Base-by-base conservation (phyloP, 2,113 vertebrate species). In the Takifugu bimaculatus region DNA sequence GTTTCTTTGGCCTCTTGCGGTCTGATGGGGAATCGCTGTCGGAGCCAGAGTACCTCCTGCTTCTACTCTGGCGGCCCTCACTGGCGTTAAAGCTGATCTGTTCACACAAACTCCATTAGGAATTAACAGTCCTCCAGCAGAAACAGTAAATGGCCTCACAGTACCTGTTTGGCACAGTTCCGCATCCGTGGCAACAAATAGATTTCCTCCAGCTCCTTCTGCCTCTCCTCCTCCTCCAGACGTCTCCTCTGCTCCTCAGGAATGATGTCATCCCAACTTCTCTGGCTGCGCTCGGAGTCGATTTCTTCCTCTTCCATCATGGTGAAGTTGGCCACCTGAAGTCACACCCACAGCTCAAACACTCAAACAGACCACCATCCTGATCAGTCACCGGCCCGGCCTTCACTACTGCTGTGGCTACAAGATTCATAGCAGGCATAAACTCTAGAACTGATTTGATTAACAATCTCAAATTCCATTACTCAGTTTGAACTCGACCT, bases 291-390 rank as follows among this genome's bases (percentile, higher is more conserved):
- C 80, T 98, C 94, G 47, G 93, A 92, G 77, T 98, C 95, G 2
- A 98, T 92, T 15, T 96, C 95, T 76, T 99, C 96, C 0, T 98
- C 96, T 43, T 97, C 97, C 94, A 98, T 97, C 83, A 96, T 94
- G 51, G 96, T 90, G 84, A 99, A 99, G 81, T 99, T 99, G 15
- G 97, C 97, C 81, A 99, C 96, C 97, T 99, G 69, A 11, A 10
- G 35, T 39, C 35, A 39, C 1, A 11, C 4, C 35, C 26, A 27
- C 3, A 47, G 27, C 14, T 62, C 4, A 61, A 6, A 26, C 6
- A 6, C 15, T 20, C 3, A 20, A 6, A 3, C 15, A 3, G 6
- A 20, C 35, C 7, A 11, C 28, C 13, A 26, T 58, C 50, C 51
- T 20, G 20, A 20, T 20, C 20, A 20, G 20, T 20, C 20, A 20